phyloP scores from a whole-genome alignment of 2,113 vertebrate species.

The Dermatemys mawii region DNA sequence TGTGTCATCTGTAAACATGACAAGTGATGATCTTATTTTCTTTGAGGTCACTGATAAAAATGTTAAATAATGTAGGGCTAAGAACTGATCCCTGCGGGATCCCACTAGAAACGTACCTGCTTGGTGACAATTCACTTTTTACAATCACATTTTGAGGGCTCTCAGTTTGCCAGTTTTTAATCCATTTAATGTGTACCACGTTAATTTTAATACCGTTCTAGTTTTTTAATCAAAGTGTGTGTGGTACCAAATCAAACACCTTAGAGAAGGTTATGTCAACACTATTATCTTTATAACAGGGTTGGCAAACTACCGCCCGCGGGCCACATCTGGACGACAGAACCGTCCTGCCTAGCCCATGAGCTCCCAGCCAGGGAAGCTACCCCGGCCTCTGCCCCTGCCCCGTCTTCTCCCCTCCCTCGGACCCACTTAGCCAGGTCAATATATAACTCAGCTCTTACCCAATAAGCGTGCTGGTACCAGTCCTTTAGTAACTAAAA shows the following conservation, averaged over 20 bases:
- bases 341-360: too few species aligned
- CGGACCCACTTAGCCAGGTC: too few species aligned
- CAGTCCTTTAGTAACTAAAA: too few species aligned
- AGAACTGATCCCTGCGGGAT: neutral
- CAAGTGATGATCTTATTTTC: neutral
- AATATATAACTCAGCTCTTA: too few species aligned
- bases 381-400: too few species aligned
- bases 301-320: too few species aligned
- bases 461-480: too few species aligned
- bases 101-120: neutral
- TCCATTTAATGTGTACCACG: neutral
- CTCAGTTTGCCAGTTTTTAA: neutral
- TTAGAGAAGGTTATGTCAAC: neutral
- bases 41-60: neutral
- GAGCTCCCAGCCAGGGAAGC: too few species aligned
- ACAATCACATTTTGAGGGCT: neutral
- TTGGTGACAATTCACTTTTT: neutral
- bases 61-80: neutral
- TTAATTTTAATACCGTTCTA: neutral
- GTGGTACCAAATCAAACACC: neutral
- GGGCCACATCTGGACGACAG: too few species aligned
- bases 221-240: neutral
- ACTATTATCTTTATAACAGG: neutral
- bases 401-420: too few species aligned
- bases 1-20: neutral